These are phyloP conservation scores for Deroplatys truncata DNA, from an alignment of 2,888 invertebrate genomes.

Conservation along the genomic window DNA sequence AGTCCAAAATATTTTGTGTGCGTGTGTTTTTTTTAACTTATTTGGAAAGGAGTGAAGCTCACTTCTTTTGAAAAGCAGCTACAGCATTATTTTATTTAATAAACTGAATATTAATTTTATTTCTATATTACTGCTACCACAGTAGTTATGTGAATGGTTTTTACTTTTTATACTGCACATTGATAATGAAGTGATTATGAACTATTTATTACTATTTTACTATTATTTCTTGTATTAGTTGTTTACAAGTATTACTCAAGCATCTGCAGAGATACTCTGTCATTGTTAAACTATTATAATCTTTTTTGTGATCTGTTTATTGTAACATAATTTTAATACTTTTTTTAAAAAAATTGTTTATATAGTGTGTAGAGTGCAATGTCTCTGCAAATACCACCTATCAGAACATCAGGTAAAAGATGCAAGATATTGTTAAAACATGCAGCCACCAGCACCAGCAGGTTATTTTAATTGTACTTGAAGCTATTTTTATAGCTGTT, in stretches of 20 bases:
- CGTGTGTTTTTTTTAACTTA: background rate
- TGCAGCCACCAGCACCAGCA: background rate
- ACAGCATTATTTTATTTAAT: background rate
- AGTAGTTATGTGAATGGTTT: background rate
- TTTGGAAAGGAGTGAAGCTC: background rate
- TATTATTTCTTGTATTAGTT: background rate
- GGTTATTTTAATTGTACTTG: background rate
- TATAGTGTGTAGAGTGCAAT: background rate
- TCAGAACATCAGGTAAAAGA: background rate
- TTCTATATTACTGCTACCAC: background rate
- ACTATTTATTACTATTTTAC: background rate
- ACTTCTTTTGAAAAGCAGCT: background rate
- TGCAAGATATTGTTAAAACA: background rate
- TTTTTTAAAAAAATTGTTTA: background rate
- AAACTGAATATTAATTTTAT: background rate
- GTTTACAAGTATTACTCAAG: constrained; percentile 11
- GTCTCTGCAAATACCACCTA: background rate
- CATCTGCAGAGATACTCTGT: background rate
- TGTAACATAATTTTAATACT: constrained; percentile 6
- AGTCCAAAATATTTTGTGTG: background rate
- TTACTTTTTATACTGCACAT: background rate
- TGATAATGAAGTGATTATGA: background rate
- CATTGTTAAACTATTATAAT: background rate
- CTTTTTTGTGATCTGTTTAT: constrained; percentile 9
- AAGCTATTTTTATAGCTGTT: background rate